Evolutionary conservation across 2,888 invertebrate genomes (phyloP).

Genomic region (Abrostola tripartita): DNA sequence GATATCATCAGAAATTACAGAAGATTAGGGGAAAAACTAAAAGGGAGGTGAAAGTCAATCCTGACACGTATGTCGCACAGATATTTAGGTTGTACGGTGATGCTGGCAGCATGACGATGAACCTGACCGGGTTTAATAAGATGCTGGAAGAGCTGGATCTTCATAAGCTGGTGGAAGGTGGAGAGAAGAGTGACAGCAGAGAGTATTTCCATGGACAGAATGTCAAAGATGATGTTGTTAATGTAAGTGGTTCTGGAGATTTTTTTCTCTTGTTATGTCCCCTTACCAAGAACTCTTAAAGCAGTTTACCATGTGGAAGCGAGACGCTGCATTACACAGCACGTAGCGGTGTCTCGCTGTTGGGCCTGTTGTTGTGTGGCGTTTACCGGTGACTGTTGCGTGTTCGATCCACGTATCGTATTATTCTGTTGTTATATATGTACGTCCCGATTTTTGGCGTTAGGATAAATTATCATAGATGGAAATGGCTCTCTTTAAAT

Average conservation of each 20-base stretch:
- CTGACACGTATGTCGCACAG: constrained; percentile 90
- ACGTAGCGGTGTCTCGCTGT: no score
- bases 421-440: no score
- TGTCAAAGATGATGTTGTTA: constrained; percentile 73
- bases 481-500: no score
- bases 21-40: constrained; percentile 67
- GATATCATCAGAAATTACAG: constrained; percentile 73
- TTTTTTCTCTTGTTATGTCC: neutral
- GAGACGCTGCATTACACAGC: no score
- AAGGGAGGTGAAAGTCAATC: constrained; percentile 76
- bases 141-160: constrained; percentile 90
- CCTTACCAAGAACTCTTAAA: no score
- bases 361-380: no score
- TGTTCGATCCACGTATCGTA: no score
- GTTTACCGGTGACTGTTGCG: no score
- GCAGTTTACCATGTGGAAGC: no score
- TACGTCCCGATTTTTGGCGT: no score
- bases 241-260: constrained; percentile 73
- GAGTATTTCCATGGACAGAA: constrained; percentile 68
- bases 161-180: constrained; percentile 83
- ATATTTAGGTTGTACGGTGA: constrained; percentile 91
- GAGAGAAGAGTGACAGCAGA: constrained; percentile 68
- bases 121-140: constrained; percentile 90
- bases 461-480: no score
- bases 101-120: constrained; percentile 89